Percentiles rank a stretch among this genome's conserved stretches.
Evolutionary conservation across 2,888 invertebrate species (phyloP).

Genomic region (Cheilosia vulpina): DNA sequence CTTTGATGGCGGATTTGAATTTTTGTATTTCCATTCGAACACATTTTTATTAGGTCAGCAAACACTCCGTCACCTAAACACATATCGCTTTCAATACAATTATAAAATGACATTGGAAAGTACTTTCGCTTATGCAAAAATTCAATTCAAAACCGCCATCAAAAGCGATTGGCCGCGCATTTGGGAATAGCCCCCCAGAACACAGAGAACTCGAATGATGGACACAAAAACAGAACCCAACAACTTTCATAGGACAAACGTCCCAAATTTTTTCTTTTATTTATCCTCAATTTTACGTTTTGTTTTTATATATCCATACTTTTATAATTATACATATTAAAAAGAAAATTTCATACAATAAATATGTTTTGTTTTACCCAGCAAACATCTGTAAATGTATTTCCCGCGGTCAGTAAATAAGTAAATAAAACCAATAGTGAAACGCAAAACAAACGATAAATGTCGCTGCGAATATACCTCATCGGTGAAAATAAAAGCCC

Average conservation of each 20-base stretch:
- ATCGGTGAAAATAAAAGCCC: slow-evolving; percentile 1
- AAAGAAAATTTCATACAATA: slow-evolving; percentile 61
- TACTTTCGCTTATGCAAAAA: too few relatives aligned
- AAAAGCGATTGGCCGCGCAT: too few relatives aligned
- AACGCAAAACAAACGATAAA: slow-evolving; percentile 5
- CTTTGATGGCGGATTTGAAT: too few relatives aligned
- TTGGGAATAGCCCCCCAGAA: too few relatives aligned
- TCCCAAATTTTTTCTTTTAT: slow-evolving; percentile 22
- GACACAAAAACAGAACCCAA: not conserved
- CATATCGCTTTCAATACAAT: too few relatives aligned
- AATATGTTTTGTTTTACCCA: slow-evolving; percentile 61
- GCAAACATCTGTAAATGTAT: slow-evolving; percentile 12
- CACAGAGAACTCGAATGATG: too few relatives aligned
- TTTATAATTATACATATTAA: slow-evolving; percentile 48
- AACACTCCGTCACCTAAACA: too few relatives aligned
- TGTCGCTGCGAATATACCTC: not conserved
- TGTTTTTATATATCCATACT: slow-evolving; percentile 25
- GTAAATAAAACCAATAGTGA: not conserved
- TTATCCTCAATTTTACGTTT: slow-evolving; percentile 59
- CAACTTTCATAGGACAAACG: slow-evolving; percentile 38
- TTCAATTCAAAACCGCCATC: too few relatives aligned
- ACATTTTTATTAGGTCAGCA: too few relatives aligned
- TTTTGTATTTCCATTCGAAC: too few relatives aligned
- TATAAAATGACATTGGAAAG: too few relatives aligned
- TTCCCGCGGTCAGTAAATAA: slow-evolving; percentile 11